phyloP scores from a whole-genome alignment of 37 sponge, comb jelly and placozoan genomes.

The Halisarca cf. caerulea region DNA sequence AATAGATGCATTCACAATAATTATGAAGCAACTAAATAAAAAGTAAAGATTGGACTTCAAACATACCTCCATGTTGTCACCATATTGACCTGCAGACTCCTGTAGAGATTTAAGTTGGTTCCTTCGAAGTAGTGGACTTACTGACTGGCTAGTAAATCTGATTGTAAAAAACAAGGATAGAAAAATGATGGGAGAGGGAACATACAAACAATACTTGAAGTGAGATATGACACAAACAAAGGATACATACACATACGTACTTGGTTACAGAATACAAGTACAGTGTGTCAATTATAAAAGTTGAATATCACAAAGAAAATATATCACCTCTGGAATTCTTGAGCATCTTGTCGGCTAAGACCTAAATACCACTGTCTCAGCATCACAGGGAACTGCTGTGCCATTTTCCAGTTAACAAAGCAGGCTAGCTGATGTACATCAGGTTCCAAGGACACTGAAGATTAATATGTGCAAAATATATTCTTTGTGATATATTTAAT shows the following conservation, averaged over 20 bases:
- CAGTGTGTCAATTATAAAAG: too few species aligned
- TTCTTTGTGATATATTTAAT: too few species aligned
- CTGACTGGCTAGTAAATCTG: slow-evolving; percentile 31
- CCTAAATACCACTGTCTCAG: slow-evolving; percentile 81
- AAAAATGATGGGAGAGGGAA: too few species aligned
- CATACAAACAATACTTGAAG: too few species aligned
- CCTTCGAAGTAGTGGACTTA: slow-evolving; percentile 22
- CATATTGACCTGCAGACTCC: background rate
- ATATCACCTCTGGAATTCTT: slow-evolving; percentile 38
- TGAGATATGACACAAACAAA: too few species aligned
- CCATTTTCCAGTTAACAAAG: slow-evolving; percentile 24
- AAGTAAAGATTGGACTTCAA: too few species aligned
- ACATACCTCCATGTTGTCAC: slow-evolving; percentile 40
- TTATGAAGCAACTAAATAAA: background rate
- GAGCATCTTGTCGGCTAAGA: slow-evolving; percentile 59
- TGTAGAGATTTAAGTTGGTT: slow-evolving; percentile 27
- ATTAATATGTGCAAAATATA: too few species aligned
- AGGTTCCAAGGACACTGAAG: background rate
- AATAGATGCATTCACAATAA: background rate
- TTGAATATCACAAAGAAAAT: background rate
- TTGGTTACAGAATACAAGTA: too few species aligned
- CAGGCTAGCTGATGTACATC: slow-evolving; percentile 20
- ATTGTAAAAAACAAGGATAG: too few species aligned
- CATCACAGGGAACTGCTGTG: slow-evolving; percentile 68
- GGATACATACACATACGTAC: too few species aligned